Evolutionary conservation across 2,888 invertebrate genomes (phyloP), one percentile per base, ranked within the genome.

Genomic region (Ophraella communa): DNA sequence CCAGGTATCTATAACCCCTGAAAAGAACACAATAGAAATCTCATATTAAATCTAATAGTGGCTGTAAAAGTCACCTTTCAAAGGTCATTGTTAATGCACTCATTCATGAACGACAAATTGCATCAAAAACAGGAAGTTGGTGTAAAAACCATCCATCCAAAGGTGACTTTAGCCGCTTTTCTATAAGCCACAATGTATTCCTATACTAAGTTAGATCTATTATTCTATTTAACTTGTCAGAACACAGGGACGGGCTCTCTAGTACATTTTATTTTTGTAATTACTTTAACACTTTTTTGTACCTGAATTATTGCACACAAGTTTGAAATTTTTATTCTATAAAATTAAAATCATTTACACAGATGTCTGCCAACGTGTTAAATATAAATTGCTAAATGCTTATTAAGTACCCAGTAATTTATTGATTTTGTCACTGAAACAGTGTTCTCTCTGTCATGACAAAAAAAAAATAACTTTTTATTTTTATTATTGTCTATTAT

Each of bases 61-160:
- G 80, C 78, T 79, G 76, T 80, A 79, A 80, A 81, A 81, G 81
- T 80, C 81, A 79, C 72, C 73, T 73, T 73, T 78, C 76, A 78
- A 79, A 75, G 75, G 78, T 76, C 75, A 81, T 81, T 81, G 81
- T 81, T 79, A 78, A 78, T 78, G 68, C 73, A 72, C 62, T 76
- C 77, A 79, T 79, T 79, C 78, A 80, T 42, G 78, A 74, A 76
- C 79, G 81, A 82, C 82, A 82, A 82, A 82, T 82, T 82, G 81
- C 81, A 81, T 81, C 80, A 80, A 81, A 82, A 81, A 82, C 81
- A 82, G 81, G 81, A 82, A 82, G 81, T 81, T 79, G 79, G 79
- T 81, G 80, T 81, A 81, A 80, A 79, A 78, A 72, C 77, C 76
- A 79, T 80, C 79, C 78, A 80, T 73, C 71, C 59, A 70, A 62